A percentile compares a stretch with the other conserved stretches of the same genome.
Evolutionary conservation across 2,797 vertebrate genomes (phyloP).

Genomic region (Salarias fasciatus): DNA sequence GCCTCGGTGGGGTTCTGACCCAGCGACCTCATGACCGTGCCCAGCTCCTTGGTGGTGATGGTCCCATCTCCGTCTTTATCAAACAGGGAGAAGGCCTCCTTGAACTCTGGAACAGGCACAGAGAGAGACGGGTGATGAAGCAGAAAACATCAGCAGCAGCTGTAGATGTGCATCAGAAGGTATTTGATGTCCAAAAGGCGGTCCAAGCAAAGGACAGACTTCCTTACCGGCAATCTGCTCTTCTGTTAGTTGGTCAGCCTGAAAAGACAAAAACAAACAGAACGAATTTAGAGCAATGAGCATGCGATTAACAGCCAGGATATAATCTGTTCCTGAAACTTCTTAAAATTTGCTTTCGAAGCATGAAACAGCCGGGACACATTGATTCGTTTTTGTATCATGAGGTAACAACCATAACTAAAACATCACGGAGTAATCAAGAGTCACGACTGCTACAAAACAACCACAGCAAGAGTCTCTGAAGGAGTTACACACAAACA

Average conservation of each 20-base stretch:
- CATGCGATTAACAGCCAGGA: too few relatives aligned
- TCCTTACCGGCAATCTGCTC: conserved; percentile 78
- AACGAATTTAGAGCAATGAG: background rate
- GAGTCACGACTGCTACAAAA: too few relatives aligned
- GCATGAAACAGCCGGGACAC: too few relatives aligned
- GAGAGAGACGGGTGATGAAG: background rate
- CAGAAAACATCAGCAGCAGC: too few relatives aligned
- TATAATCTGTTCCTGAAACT: too few relatives aligned
- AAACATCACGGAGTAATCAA: too few relatives aligned
- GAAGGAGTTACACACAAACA: too few relatives aligned
- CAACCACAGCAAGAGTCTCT: too few relatives aligned
- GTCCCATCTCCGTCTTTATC: conserved; percentile 99
- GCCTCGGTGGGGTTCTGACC: conserved; percentile 98
- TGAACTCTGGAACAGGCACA: conserved; percentile 87
- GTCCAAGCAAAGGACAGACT: background rate
- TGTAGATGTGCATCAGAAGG: too few relatives aligned
- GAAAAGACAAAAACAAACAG: background rate
- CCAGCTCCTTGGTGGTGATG: conserved; percentile 98
- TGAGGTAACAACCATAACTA: too few relatives aligned
- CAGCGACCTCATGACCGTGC: conserved; percentile 97
- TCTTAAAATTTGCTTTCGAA: too few relatives aligned
- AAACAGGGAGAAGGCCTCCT: conserved; percentile 99
- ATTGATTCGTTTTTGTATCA: too few relatives aligned
- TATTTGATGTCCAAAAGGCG: background rate
- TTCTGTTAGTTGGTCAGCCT: conserved; percentile 81